Conservation (phyloP, 2,888 invertebrate species). For the Drosophila birchii region DNA sequence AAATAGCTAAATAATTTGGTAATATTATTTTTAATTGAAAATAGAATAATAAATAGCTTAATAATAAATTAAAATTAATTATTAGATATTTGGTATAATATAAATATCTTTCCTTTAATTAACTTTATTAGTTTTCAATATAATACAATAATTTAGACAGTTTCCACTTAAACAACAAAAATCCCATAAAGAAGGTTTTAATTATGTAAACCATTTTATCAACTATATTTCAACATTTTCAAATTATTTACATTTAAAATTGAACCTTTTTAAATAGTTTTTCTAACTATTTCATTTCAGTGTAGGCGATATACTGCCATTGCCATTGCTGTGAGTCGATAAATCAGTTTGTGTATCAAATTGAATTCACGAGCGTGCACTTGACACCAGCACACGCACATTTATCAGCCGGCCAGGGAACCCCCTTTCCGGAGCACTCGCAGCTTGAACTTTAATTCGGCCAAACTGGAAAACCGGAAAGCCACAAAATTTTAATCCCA, state of each 20-base stretch:
- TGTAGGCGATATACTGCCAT: slow-evolving; percentile 11
- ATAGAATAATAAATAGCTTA: no score
- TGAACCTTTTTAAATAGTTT: background rate
- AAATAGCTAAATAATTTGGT: no score
- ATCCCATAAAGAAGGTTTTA: background rate
- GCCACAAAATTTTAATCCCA: slow-evolving; percentile 83
- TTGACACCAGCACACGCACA: slow-evolving; percentile 78
- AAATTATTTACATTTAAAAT: background rate
- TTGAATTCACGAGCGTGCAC: slow-evolving; percentile 81
- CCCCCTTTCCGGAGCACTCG: background rate
- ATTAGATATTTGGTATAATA: no score
- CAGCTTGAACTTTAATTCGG: slow-evolving; percentile 52
- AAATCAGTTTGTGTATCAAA: slow-evolving; percentile 82
- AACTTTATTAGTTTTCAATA: no score
- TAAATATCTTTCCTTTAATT: no score
- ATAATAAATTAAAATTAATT: no score
- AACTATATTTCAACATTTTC: background rate
- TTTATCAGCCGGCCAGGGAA: slow-evolving; percentile 62
- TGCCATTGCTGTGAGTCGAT: slow-evolving; percentile 62
- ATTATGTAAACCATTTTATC: background rate
- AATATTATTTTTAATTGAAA: no score
- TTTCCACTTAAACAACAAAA: background rate
- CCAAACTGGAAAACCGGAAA: slow-evolving; percentile 61
- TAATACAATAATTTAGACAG: no score
- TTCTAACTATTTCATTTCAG: background rate